Conservation (phyloP, 2,113 vertebrate species). For the Perca flavescens region DNA sequence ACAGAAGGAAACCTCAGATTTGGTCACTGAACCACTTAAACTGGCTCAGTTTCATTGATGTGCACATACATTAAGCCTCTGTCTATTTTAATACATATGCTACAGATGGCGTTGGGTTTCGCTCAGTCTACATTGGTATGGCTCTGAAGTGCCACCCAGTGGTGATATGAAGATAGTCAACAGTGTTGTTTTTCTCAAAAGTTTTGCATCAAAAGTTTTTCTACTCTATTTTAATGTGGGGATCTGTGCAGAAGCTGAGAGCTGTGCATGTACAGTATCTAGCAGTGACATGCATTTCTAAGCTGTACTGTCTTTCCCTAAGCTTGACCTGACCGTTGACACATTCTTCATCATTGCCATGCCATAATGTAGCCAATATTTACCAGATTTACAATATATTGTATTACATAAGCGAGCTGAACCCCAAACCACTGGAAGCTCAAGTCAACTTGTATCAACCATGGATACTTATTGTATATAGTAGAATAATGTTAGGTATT, state of each 20-base stretch:
- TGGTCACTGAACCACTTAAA: conserved; percentile 43
- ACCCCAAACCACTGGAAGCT: conserved; percentile 70
- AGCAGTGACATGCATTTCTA: neutral
- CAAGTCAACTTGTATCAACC: conserved; percentile 63
- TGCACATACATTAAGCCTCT: conserved; percentile 42
- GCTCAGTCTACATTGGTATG: conserved; percentile 9
- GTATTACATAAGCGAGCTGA: conserved; percentile 48
- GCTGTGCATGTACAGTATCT: conserved; percentile 13
- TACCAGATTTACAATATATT: conserved; percentile 45
- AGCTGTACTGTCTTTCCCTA: conserved; percentile 27
- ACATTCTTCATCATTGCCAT: conserved; percentile 11
- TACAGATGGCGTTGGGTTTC: conserved; percentile 37
- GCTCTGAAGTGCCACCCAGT: conserved; percentile 58
- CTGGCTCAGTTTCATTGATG: conserved; percentile 29
- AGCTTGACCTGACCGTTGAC: conserved; percentile 20
- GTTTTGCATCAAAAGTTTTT: neutral
- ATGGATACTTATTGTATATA: conserved; percentile 80
- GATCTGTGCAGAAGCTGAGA: conserved; percentile 18
- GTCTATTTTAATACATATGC: conserved; percentile 37
- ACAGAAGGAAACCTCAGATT: conserved; percentile 49
- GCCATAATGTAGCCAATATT: conserved; percentile 44
- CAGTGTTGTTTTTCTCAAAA: neutral
- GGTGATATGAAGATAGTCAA: conserved; percentile 42
- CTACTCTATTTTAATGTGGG: neutral
- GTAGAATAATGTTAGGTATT: conserved; percentile 76